Evolutionary conservation across 2,113 vertebrate species (phyloP).

Genomic region (Heterotilapia buettikoferi): DNA sequence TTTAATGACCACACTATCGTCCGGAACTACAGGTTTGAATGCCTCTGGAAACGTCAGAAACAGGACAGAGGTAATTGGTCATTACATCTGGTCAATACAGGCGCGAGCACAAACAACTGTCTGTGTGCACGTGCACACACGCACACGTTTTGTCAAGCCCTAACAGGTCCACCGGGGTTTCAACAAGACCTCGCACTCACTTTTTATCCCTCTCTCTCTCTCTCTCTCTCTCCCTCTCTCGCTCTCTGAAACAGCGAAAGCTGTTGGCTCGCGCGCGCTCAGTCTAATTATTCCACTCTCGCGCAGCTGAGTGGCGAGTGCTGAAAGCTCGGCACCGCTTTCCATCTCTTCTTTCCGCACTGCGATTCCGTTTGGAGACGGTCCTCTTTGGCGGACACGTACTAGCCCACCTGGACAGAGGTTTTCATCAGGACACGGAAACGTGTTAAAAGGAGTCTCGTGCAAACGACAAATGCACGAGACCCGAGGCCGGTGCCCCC

Average conservation of each 20-base stretch:
- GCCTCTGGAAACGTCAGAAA: background rate
- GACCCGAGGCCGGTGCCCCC: slow-evolving; percentile 42
- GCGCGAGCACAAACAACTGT: background rate
- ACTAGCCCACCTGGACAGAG: background rate
- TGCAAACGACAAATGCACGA: slow-evolving; percentile 38
- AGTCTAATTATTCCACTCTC: slow-evolving; percentile 6
- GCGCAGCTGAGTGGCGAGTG: slow-evolving; percentile 15
- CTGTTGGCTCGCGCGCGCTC: slow-evolving; percentile 8
- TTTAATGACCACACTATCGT: background rate
- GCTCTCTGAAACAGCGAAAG: background rate
- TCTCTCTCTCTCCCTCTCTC: background rate
- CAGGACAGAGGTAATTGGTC: background rate
- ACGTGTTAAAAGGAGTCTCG: slow-evolving; percentile 4
- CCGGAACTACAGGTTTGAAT: background rate
- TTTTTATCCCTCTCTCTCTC: background rate
- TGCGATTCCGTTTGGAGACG: slow-evolving; percentile 30
- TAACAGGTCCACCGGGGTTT: slow-evolving; percentile 46
- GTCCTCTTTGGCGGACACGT: background rate
- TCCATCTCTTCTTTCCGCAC: slow-evolving; percentile 14
- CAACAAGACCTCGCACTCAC: background rate
- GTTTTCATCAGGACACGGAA: background rate
- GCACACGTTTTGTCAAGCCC: background rate
- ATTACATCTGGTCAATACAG: background rate
- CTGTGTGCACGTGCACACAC: background rate
- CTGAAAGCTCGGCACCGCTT: slow-evolving; percentile 5